A percentile compares a stretch with the other conserved stretches of the same genome.
Conservation (phyloP, 2,797 vertebrate species). For the Tokudaia tokunoshimensis region DNA sequence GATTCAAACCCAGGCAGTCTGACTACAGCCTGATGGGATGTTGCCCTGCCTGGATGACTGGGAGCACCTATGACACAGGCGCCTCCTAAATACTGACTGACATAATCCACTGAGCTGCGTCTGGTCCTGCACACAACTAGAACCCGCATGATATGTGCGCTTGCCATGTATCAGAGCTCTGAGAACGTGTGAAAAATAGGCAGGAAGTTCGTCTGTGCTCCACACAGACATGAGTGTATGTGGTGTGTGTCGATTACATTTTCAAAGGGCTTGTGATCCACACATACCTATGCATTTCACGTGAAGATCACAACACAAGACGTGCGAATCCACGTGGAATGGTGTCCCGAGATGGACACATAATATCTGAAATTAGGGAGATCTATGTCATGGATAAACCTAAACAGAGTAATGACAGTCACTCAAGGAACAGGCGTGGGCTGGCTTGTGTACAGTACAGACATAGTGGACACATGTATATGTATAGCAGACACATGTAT, state of each 20-base stretch:
- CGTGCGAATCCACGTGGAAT: background rate
- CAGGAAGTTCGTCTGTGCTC: background rate
- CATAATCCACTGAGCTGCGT: too few relatives aligned
- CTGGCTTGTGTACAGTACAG: background rate
- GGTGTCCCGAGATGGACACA: background rate
- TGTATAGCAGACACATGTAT: background rate
- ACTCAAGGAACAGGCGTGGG: background rate
- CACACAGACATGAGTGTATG: background rate
- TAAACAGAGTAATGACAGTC: background rate
- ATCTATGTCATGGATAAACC: background rate
- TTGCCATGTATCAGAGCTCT: background rate
- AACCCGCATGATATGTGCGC: too few relatives aligned
- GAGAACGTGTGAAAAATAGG: background rate
- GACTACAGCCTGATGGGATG: background rate
- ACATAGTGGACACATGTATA: fast-evolving
- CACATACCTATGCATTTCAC: background rate
- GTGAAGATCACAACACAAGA: background rate
- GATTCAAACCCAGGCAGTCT: background rate
- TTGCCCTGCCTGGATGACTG: too few relatives aligned
- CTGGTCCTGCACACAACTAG: too few relatives aligned
- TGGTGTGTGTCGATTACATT: background rate
- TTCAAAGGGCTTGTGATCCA: background rate
- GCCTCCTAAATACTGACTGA: background rate
- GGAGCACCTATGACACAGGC: background rate
- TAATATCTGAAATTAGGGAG: slow-evolving; percentile 14